Evolutionary conservation across 1,140 invertebrate genomes (phyloP).

Genomic region (Rhizoglyphus robini): DNA sequence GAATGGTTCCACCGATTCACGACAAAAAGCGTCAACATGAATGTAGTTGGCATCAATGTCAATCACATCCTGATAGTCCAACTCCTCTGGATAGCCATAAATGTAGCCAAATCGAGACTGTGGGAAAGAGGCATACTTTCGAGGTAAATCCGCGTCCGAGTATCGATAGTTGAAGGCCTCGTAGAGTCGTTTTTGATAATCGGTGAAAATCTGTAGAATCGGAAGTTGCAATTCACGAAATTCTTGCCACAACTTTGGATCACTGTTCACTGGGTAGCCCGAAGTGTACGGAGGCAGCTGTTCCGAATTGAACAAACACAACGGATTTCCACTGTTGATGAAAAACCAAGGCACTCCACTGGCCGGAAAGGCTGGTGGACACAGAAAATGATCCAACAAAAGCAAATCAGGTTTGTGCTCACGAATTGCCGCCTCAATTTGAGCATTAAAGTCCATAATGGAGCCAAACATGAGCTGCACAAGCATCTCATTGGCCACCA

Average conservation of each 20-base stretch:
- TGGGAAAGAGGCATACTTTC: background rate
- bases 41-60: background rate
- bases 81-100: too few relatives aligned
- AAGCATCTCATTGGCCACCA: too few relatives aligned
- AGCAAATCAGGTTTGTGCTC: background rate
- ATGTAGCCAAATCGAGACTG: background rate
- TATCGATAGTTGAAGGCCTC: background rate
- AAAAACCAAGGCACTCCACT: background rate
- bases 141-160: background rate
- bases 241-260: background rate
- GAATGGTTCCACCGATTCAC: background rate
- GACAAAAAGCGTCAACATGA: background rate
- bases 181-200: background rate
- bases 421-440: background rate
- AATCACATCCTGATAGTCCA: too few relatives aligned
- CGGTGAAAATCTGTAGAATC: background rate
- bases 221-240: background rate
- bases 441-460: background rate
- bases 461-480: background rate
- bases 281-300: background rate
- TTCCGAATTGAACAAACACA: background rate
- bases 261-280: background rate
- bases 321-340: background rate
- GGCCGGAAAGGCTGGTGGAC: background rate
- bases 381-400: background rate